Base-by-base conservation (phyloP, 1,140 invertebrate genomes). In the Capitella teleta region DNA sequence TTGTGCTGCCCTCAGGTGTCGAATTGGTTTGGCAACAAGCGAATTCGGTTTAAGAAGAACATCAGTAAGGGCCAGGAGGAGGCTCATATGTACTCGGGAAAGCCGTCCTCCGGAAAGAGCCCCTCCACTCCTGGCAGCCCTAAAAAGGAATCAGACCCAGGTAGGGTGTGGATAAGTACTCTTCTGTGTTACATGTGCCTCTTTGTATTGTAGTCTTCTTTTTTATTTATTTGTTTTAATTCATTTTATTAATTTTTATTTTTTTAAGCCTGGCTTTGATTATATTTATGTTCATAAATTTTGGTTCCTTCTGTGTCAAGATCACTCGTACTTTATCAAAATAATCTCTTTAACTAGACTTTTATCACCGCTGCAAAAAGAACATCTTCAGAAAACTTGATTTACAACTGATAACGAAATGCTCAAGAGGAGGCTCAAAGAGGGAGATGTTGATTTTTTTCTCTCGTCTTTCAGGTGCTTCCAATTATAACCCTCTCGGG, bases 21-120 rank as follows among this genome's bases (percentile, higher is more conserved):
- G 24, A 78, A 78, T 61, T 99, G 96, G 96, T 99, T 99, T 72
- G 96, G 96, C 57, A 99, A 99, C 77, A 99, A 99, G 73, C 82
- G 96, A 67, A 99, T 99, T 78, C 84, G 96, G 64, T 99, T 99
- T 77, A 99, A 99, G 83, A 99, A 99, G 78, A 99, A 99, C 74
- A 98, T 99, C 57, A 93, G 94, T 57, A 99, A 99, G 76, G 94
- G 95, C 49, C 94, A 98, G 73, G 96, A 99, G 76, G 96, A 98
- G 76, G 95, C 96, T 30, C 98, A 97, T 75, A 77, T 99, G 59
- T 99, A 99, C 73, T 94, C 94, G 57, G 93, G 94, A 41, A 98
- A 98, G 78, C 97, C 97, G 74, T 71, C 71, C 2, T 91, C 93
- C 12, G 62, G 57, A 28, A 53, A 44, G 25, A 47, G 45, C 38